Conservation (phyloP, 2,797 vertebrate species). For the Arrhamphus sclerolepis region DNA sequence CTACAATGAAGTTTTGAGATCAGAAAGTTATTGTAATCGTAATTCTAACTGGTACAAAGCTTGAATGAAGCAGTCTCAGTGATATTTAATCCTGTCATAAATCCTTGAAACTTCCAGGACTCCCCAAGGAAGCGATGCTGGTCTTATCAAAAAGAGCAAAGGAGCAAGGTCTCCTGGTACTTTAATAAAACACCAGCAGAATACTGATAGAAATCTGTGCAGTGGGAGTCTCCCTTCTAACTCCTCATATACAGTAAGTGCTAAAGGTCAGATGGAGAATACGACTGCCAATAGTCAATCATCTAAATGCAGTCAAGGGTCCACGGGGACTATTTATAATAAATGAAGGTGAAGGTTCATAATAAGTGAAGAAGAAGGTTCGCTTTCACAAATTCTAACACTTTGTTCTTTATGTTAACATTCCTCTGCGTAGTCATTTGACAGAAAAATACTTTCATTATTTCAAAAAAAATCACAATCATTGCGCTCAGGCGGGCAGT, state of each 20-base stretch:
- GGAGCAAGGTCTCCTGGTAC: conserved; percentile 30
- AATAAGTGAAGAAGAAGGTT: conserved; percentile 8
- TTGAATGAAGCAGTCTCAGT: conserved; percentile 33
- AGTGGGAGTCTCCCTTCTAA: conserved; percentile 18
- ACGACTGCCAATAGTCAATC: conserved; percentile 42
- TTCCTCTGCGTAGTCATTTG: too few relatives aligned
- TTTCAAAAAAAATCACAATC: too few relatives aligned
- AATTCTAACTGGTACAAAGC: not conserved
- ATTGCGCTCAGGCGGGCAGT: too few relatives aligned
- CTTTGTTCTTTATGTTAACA: too few relatives aligned
- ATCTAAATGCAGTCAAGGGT: conserved; percentile 42
- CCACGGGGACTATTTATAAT: conserved; percentile 21
- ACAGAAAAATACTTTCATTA: too few relatives aligned
- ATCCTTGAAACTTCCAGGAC: conserved; percentile 25
- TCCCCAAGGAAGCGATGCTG: conserved; percentile 26
- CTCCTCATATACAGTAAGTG: conserved; percentile 24
- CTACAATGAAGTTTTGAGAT: too few relatives aligned
- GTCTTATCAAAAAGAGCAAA: conserved; percentile 48
- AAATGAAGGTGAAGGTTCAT: conserved; percentile 23
- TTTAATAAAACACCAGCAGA: conserved; percentile 42
- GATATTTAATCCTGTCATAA: conserved; percentile 32
- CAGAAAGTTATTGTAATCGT: too few relatives aligned
- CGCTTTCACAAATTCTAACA: too few relatives aligned
- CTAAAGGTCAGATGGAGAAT: conserved; percentile 46
- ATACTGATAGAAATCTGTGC: conserved; percentile 46